Evolutionary conservation across 2,888 invertebrate species (phyloP).

Genomic region (Tenthredo notha): DNA sequence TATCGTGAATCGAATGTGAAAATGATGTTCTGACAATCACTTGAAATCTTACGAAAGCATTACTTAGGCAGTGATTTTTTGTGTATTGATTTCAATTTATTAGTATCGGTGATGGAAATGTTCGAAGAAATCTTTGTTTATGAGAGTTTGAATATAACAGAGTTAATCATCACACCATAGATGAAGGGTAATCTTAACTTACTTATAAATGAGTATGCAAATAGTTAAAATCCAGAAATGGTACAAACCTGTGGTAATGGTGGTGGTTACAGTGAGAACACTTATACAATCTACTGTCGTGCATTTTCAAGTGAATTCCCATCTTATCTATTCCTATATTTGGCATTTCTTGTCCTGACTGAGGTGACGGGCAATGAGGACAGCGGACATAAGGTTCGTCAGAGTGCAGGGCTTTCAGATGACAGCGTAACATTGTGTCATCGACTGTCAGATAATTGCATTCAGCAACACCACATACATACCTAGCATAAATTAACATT

Average conservation of each 20-base stretch:
- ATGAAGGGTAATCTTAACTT: conserved; percentile 48
- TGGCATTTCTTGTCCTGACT: conserved; percentile 78
- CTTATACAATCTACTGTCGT: conserved; percentile 86
- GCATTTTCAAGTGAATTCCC: conserved; percentile 87
- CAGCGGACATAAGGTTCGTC: conserved; percentile 83
- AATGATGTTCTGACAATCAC: background rate
- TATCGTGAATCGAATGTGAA: background rate
- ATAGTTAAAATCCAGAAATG: background rate
- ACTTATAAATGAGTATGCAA: background rate
- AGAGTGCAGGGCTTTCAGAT: conserved; percentile 86
- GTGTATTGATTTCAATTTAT: background rate
- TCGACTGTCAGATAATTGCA: conserved; percentile 87
- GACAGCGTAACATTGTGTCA: conserved; percentile 86
- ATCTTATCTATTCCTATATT: conserved; percentile 83
- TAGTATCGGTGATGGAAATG: background rate
- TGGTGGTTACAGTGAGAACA: conserved; percentile 86
- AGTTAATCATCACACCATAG: background rate
- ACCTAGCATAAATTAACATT: conserved; percentile 76
- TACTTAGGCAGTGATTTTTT: background rate
- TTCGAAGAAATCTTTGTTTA: background rate
- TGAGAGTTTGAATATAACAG: background rate
- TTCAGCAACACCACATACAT: conserved; percentile 85
- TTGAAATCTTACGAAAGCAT: background rate
- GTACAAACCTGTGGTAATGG: conserved; percentile 81
- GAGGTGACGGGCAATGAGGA: conserved; percentile 85